Evolutionary conservation across 2,113 vertebrate genomes (phyloP), one percentile per base, ranked within the genome.

Genomic region (Myrmecobius fasciatus): DNA sequence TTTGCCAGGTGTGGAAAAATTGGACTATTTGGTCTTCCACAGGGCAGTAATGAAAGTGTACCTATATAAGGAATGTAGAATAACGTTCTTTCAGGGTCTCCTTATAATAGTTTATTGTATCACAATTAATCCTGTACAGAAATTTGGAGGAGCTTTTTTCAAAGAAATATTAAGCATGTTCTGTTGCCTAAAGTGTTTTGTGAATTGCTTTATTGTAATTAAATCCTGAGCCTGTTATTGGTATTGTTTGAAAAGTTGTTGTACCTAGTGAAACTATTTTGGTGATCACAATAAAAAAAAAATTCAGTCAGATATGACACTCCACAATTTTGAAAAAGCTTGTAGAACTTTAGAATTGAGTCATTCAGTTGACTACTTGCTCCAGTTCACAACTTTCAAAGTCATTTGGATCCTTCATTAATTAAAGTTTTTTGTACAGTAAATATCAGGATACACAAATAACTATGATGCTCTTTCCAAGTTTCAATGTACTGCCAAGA

Each of bases 161-260:
- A 95, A 98, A 98, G 94, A 97, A 97, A 93, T 98, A 95, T 12
- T 96, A 98, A 98, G 98, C 98, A 99, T 98, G 98, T 97, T 98
- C 90, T 97, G 97, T 98, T 98, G 98, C 98, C 98, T 98, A 12
- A 98, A 89, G 95, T 98, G 98, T 98, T 98, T 98, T 97, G 98
- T 99, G 98, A 98, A 98, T 97, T 98, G 98, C 97, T 98, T 98
- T 97, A 98, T 97, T 98, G 98, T 99, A 98, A 98, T 96, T 94
- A 96, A 97, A 97, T 98, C 96, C 98, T 98, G 98, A 98, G 98
- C 98, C 98, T 98, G 97, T 96, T 89, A 96, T 96, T 97, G 93
- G 92, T 94, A 95, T 56, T 89, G 96, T 98, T 98, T 97, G 96
- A 98, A 49, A 95, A 98, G 96, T 93, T 96, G 90, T 97, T 98